Percentiles rank a stretch among this genome's conserved stretches.
Evolutionary conservation across 2,113 vertebrate genomes (phyloP).

Genomic region (Dipodomys ordii): DNA sequence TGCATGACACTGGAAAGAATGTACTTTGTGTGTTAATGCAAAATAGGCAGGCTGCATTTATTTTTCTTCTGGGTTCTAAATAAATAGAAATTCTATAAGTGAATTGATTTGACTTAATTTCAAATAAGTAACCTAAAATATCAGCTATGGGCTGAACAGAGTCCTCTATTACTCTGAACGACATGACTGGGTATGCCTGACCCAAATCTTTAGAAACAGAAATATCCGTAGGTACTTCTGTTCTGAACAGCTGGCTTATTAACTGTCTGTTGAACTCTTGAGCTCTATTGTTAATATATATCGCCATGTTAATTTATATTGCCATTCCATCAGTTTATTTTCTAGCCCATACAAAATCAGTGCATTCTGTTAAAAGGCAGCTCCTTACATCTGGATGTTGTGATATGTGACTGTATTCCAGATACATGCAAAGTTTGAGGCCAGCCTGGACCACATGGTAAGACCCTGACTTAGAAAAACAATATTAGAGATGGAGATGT

Average conservation of each 20-base stretch:
- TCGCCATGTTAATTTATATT: constrained; percentile 12
- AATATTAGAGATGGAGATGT: too few species aligned
- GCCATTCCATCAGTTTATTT: not conserved
- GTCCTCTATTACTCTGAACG: not conserved
- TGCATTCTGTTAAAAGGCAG: not conserved
- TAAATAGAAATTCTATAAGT: not conserved
- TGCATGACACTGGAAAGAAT: not conserved
- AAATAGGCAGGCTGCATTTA: not conserved
- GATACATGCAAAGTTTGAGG: too few species aligned
- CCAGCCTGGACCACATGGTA: too few species aligned
- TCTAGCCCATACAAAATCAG: constrained; percentile 22
- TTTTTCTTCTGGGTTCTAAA: constrained; percentile 18
- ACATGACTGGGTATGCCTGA: not conserved
- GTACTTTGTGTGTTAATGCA: not conserved
- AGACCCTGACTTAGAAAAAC: too few species aligned
- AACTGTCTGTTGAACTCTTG: not conserved
- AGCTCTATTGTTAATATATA: not conserved
- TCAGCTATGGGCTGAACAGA: not conserved
- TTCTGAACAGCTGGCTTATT: not conserved
- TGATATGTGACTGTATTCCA: too few species aligned
- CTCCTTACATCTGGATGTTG: not conserved
- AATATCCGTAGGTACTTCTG: not conserved
- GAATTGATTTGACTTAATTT: not conserved
- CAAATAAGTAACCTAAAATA: constrained; percentile 14
- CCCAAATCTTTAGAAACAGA: not conserved